Percentiles rank a stretch among this genome's conserved stretches.
These are phyloP conservation scores for Tauraco erythrolophus DNA, from an alignment of 2,113 vertebrate species.

Conservation along the genomic window DNA sequence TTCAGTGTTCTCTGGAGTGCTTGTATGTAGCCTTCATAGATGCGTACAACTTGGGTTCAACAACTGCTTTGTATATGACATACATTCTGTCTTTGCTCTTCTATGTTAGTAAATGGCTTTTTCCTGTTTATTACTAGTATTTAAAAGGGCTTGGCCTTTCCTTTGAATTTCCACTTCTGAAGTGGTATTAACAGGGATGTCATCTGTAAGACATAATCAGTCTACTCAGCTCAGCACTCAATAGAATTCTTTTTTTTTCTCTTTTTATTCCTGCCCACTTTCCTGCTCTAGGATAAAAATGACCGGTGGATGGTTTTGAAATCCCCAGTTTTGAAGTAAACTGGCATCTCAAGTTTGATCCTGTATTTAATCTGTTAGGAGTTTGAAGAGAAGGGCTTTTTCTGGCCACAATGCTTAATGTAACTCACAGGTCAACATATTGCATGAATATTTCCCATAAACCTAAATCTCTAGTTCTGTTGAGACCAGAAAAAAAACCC, in stretches of 20 bases:
- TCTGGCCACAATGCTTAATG: background rate
- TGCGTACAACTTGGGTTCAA: background rate
- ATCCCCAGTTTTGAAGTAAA: background rate
- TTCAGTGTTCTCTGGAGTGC: background rate
- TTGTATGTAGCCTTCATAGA: background rate
- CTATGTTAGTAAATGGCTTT: background rate
- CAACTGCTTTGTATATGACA: background rate
- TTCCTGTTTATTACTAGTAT: background rate
- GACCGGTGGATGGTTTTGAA: background rate
- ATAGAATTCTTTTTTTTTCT: background rate
- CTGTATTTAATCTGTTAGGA: background rate
- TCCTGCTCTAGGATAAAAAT: background rate
- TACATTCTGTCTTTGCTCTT: background rate
- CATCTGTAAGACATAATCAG: background rate
- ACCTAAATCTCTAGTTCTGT: background rate
- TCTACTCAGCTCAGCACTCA: background rate
- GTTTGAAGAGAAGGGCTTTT: background rate
- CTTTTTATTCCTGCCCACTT: accelerated
- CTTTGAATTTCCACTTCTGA: background rate
- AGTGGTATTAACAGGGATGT: background rate
- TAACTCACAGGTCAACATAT: background rate
- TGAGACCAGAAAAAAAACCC: background rate
- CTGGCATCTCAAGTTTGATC: background rate
- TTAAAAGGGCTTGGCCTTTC: background rate
- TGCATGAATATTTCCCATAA: background rate